Base-by-base conservation (phyloP, 2,888 invertebrate genomes). In the Entomobrya multifasciata region DNA sequence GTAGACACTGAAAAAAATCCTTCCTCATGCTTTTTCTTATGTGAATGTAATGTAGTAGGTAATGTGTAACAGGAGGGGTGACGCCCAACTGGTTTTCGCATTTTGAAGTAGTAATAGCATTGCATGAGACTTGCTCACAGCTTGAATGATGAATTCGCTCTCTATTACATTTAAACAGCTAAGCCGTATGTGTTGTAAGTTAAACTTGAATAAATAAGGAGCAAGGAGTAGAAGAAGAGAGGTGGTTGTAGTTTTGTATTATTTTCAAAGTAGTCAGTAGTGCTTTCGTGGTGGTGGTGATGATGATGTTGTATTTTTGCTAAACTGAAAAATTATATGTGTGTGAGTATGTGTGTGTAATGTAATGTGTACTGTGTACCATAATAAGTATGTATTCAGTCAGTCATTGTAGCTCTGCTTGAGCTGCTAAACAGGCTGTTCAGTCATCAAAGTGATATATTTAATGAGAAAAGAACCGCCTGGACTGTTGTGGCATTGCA, bases 11-110 rank as follows among this genome's bases (percentile, higher is more conserved):
- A 70, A 36, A 8, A 36, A 36, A 70, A 44, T 47, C 67, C 67
- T 44, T 52, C 52, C 17, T n/a, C 22, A 49, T 25, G 15, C 65
- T 27, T 49, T 49, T 65, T 15, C 25, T 4, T 72, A 47, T n/a
- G 65, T 65, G 13, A 20, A 36, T 70, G 55, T 74, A 47, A 36
- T 36, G 36, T 76, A 62, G 8, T 36, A 36, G 4, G 8, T 36
- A 36, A 36, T 36, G 36, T 36, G 30, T 55, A 62, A 78, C 44
- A 78, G 78, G 60, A 62, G 62, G 87, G 87, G 77, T 87, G 87
- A 87, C 87, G 87, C 87, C 87, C 87, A 87, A 87, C 87, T 82
- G 87, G 87, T 87, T 87, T 87, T 87, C 87, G 87, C 87, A 87
- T 87, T 81, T 77, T 81, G 60, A 87, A 82, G 82, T n/a, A n/a